phyloP scores from a whole-genome alignment of 1,140 invertebrate species.

The Notospermus geniculatus region DNA sequence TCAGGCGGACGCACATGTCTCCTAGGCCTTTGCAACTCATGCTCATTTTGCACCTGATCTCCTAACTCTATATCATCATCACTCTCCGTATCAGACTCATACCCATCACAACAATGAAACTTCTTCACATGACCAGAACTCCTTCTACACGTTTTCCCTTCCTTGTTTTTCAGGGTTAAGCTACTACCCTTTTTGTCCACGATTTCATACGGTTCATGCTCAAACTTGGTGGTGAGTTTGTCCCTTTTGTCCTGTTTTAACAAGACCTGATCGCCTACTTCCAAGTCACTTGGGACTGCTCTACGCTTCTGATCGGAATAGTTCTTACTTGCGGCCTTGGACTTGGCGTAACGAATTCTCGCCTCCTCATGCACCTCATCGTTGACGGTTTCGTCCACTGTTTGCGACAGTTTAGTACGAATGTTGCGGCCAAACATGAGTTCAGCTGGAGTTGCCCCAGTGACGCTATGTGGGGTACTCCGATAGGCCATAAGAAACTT shows the following conservation, averaged over 20 bases:
- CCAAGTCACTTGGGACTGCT: slow-evolving; percentile 9
- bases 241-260: slow-evolving; percentile 16
- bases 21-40: no score
- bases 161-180: no score
- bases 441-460: slow-evolving; percentile 11
- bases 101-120: no score
- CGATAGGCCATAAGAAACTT: slow-evolving; percentile 26
- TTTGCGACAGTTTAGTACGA: slow-evolving; percentile 13
- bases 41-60: no score
- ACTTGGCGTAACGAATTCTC: slow-evolving; percentile 15
- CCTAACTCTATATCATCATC: no score
- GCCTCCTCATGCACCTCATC: slow-evolving; percentile 9
- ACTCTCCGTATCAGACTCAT: no score
- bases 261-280: slow-evolving; percentile 20
- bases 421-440: slow-evolving; percentile 17
- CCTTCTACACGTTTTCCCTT: no score
- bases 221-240: slow-evolving; percentile 19
- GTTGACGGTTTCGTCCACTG: background rate
- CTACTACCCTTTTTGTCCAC: slow-evolving; percentile 18
- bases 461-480: slow-evolving; percentile 24
- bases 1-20: no score
- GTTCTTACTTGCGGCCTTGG: slow-evolving; percentile 17
- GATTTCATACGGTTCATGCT: slow-evolving; percentile 13
- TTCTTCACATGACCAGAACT: no score
- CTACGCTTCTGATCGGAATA: slow-evolving; percentile 15